These are phyloP conservation scores for Zeuzera pyrina DNA, from an alignment of 2,888 invertebrate species.

Conservation along the genomic window DNA sequence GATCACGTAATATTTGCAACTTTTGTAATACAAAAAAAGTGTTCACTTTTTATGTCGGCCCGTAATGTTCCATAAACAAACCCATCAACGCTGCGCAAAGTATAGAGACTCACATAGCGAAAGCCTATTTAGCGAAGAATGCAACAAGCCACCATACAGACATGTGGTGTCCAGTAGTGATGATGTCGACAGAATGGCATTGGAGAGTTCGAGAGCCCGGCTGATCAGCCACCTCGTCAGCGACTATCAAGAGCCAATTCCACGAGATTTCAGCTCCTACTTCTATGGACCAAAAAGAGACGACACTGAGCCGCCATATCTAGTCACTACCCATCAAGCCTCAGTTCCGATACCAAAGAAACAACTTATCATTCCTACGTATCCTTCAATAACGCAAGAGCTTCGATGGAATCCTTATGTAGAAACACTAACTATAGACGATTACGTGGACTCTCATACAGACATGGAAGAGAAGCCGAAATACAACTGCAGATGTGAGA, in stretches of 20 bases:
- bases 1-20: no score
- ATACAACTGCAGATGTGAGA: slow-evolving; percentile 25
- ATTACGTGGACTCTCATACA: slow-evolving; percentile 14
- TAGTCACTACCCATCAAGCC: slow-evolving; percentile 24
- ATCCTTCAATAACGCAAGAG: slow-evolving; percentile 22
- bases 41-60: no score
- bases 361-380: slow-evolving; percentile 18
- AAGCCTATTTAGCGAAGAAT: no score
- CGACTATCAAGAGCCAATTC: slow-evolving; percentile 12
- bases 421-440: slow-evolving; percentile 19
- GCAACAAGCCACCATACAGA: no score
- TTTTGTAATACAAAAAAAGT: no score
- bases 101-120: no score
- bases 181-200: slow-evolving; percentile 20
- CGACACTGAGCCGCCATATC: slow-evolving; percentile 18
- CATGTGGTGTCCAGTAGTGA: no score
- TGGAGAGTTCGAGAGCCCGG: slow-evolving; percentile 24
- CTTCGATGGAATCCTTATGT: slow-evolving; percentile 28
- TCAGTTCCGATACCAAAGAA: slow-evolving; percentile 8
- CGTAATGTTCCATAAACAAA: no score
- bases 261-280: slow-evolving; percentile 29
- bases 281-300: slow-evolving; percentile 15
- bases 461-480: slow-evolving; percentile 6
- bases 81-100: no score
- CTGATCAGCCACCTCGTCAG: slow-evolving; percentile 19